phyloP scores from a whole-genome alignment of 2,888 invertebrate species.

The Amblyteles armatorius region DNA sequence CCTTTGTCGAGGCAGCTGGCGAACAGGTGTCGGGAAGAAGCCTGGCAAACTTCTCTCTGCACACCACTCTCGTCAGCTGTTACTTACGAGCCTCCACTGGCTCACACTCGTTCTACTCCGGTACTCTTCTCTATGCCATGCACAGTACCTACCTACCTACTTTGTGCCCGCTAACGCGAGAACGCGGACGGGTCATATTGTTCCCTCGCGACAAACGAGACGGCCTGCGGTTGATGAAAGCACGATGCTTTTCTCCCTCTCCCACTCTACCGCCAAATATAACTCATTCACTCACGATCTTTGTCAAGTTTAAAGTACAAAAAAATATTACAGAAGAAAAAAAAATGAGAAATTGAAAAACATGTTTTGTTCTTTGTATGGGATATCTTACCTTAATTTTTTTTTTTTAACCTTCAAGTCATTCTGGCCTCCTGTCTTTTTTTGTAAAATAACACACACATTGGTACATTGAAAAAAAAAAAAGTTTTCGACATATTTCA shows the following conservation, averaged over 20 bases:
- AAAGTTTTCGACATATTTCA: background rate
- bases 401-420: background rate
- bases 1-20: conserved; percentile 82
- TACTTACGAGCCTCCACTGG: conserved; percentile 71
- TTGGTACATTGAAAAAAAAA: background rate
- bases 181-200: conserved; percentile 41
- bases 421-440: background rate
- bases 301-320: background rate
- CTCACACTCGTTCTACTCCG: conserved; percentile 34
- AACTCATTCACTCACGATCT: conserved; percentile 5
- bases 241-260: conserved; percentile 1
- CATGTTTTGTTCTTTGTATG: background rate
- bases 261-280: conserved; percentile 10
- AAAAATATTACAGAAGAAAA: background rate
- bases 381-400: background rate
- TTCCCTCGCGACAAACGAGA: conserved; percentile 30
- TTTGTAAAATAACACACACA: background rate
- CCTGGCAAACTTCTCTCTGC: conserved; percentile 43
- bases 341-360: background rate
- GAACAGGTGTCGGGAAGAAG: conserved; percentile 80
- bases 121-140: conserved; percentile 10
- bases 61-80: conserved; percentile 79
- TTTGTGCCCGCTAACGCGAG: conserved; percentile 36
- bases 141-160: conserved; percentile 33
- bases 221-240: conserved; percentile 8